phyloP scores from a whole-genome alignment of 2,797 vertebrate genomes.

The Numenius phaeopus region DNA sequence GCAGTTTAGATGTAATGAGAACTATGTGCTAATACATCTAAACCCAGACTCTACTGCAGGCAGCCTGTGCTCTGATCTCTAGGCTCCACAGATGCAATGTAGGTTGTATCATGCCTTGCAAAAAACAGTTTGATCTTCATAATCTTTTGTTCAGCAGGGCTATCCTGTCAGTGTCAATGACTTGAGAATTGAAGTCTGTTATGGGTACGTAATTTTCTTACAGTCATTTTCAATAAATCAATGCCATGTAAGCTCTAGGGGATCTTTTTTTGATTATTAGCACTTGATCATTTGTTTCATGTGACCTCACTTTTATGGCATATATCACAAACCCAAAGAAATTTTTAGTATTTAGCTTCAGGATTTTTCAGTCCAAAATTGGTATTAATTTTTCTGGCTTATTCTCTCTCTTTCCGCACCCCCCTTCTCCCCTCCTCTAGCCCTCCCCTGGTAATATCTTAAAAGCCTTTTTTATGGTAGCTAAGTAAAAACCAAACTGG shows the following conservation, averaged over 20 bases:
- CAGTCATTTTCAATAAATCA: not conserved
- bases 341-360: not conserved
- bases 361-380: not conserved
- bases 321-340: not conserved
- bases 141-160: not conserved
- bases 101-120: not conserved
- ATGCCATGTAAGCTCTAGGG: not conserved
- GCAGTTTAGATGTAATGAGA: not conserved
- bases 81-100: not conserved
- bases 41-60: not conserved
- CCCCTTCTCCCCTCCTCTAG: fast-evolving
- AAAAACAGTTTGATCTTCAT: not conserved
- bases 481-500: not conserved
- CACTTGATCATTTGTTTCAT: not conserved
- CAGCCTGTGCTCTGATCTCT: not conserved
- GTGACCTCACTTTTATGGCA: not conserved
- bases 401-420: not conserved
- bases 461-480: not conserved
- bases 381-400: not conserved
- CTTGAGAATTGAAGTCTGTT: not conserved
- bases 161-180: not conserved
- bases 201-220: not conserved
- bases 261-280: not conserved
- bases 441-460: fast-evolving
- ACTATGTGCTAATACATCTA: not conserved